A percentile compares a stretch with the other conserved stretches of the same genome.
These are phyloP conservation scores for Oscheius sp. DNA, from an alignment of 2,888 invertebrate genomes.

Conservation along the genomic window DNA sequence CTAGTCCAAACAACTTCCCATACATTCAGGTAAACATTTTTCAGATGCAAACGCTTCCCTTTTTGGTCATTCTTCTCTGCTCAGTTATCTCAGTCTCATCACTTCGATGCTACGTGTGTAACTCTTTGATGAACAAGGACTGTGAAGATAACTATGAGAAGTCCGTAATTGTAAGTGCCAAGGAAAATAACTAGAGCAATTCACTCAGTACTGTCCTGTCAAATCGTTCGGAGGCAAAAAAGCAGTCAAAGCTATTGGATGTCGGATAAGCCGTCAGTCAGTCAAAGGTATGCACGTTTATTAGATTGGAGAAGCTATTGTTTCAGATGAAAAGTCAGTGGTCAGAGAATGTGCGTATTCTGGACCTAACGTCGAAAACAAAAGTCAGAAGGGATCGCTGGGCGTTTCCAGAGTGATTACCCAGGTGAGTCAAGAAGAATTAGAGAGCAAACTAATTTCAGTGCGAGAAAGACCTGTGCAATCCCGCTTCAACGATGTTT, in stretches of 20 bases:
- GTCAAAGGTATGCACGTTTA: constrained; percentile 39
- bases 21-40: neutral
- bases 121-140: constrained; percentile 46
- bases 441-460: too few relatives aligned
- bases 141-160: constrained; percentile 43
- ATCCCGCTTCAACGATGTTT: neutral
- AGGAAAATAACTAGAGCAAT: neutral
- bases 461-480: too few relatives aligned
- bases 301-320: neutral
- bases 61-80: constrained; percentile 5
- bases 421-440: constrained; percentile 28
- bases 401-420: constrained; percentile 49
- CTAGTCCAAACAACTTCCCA: neutral
- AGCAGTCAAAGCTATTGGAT: constrained; percentile 51
- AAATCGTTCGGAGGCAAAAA: constrained; percentile 47
- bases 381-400: constrained; percentile 55
- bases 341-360: constrained; percentile 63
- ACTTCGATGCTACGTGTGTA: constrained; percentile 53
- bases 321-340: constrained; percentile 55
- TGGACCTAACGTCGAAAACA: constrained; percentile 53
- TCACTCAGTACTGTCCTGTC: constrained; percentile 48
- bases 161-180: neutral
- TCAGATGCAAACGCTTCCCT: constrained; percentile 1
- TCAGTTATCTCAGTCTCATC: constrained; percentile 37
- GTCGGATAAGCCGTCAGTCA: constrained; percentile 48